Percentiles rank a stretch among this genome's conserved stretches.
Evolutionary conservation across 1,140 invertebrate species (phyloP).

Genomic region (Heliconius himera): DNA sequence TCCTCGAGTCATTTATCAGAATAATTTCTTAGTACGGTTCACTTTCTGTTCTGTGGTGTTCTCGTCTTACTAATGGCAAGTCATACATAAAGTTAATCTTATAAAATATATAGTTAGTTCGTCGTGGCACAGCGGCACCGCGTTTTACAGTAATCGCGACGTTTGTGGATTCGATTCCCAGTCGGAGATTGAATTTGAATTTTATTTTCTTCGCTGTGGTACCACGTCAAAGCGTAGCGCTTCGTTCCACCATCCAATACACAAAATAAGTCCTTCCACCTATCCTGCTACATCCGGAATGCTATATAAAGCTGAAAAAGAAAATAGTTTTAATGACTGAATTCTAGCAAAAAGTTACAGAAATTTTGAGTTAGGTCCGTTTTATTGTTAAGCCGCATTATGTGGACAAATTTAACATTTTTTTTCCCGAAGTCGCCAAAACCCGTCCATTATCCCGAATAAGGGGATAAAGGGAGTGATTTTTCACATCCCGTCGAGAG

Average conservation of each 20-base stretch:
- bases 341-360: background rate
- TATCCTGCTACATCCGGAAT: too few relatives aligned
- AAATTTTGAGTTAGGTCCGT: background rate
- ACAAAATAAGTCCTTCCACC: too few relatives aligned
- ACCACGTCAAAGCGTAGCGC: too few relatives aligned
- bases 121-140: background rate
- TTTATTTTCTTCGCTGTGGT: too few relatives aligned
- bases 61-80: background rate
- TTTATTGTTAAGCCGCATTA: background rate
- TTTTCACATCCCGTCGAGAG: conserved; percentile 15
- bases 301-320: too few relatives aligned
- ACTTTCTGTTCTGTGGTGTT: background rate
- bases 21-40: background rate
- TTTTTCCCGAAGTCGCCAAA: conserved; percentile 1
- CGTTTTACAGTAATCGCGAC: too few relatives aligned
- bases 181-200: background rate
- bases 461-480: conserved; percentile 10
- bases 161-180: background rate
- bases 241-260: too few relatives aligned
- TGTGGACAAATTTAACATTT: conserved; percentile 11
- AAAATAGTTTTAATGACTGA: too few relatives aligned
- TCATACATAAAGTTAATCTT: background rate
- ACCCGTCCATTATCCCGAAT: conserved; percentile 13
- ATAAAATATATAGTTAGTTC: too few relatives aligned
- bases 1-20: conserved; percentile 10